These are phyloP conservation scores for Nyctibius grandis DNA, from an alignment of 2,797 vertebrate genomes.

Conservation along the genomic window DNA sequence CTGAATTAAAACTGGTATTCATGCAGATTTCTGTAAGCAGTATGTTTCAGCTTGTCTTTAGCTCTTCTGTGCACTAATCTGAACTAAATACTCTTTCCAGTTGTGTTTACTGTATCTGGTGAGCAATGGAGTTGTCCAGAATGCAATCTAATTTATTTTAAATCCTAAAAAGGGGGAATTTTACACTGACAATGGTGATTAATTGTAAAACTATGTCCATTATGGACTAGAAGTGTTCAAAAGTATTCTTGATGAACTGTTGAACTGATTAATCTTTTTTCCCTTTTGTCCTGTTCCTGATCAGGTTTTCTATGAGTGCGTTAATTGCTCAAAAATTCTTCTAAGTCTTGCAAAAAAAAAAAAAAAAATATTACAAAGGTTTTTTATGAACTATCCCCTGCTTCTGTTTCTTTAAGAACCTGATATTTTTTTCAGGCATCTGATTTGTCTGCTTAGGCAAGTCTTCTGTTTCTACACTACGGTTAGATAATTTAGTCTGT, in stretches of 20 bases:
- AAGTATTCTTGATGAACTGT: not conserved
- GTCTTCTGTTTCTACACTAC: not conserved
- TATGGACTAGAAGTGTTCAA: not conserved
- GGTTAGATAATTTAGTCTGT: not conserved
- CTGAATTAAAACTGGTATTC: not conserved
- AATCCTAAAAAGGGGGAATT: slow-evolving; percentile 29
- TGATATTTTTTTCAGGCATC: not conserved
- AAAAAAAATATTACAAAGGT: not conserved
- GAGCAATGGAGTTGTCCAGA: not conserved
- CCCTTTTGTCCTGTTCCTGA: not conserved
- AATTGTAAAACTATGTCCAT: slow-evolving; percentile 26
- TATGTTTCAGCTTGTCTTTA: not conserved
- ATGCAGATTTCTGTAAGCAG: not conserved
- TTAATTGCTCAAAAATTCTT: not conserved
- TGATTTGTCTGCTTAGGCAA: not conserved
- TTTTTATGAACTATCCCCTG: not conserved
- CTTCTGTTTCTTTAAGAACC: not conserved
- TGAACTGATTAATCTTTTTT: not conserved
- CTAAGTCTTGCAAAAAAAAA: not conserved
- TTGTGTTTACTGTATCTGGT: not conserved
- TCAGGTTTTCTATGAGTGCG: not conserved
- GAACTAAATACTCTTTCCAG: not conserved
- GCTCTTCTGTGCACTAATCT: not conserved
- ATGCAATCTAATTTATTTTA: not conserved
- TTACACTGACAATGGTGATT: slow-evolving; percentile 34